A percentile compares a stretch with the other conserved stretches of the same genome.
Conservation (phyloP, 1,140 invertebrate genomes). For the Drosophila sp. region DNA sequence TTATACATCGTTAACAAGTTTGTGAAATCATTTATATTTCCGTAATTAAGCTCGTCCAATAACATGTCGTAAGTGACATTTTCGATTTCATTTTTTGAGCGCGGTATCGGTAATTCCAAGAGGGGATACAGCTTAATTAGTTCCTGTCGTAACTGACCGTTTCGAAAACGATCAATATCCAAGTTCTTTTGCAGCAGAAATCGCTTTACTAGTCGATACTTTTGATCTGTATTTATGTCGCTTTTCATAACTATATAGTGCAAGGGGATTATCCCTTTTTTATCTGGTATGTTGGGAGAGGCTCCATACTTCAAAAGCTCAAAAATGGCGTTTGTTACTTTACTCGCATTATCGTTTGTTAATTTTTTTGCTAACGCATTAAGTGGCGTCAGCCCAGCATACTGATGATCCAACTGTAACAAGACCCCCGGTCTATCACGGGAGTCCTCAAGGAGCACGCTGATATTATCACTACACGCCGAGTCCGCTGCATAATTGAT, state of each 20-base stretch:
- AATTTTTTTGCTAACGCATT: slow-evolving; percentile 85
- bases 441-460: slow-evolving; percentile 81
- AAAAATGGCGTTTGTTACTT: slow-evolving; percentile 80
- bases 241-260: slow-evolving; percentile 85
- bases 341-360: slow-evolving; percentile 83
- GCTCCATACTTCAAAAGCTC: slow-evolving; percentile 85
- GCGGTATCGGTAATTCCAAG: slow-evolving; percentile 83
- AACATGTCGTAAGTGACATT: slow-evolving; percentile 83
- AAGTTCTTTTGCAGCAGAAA: slow-evolving; percentile 83
- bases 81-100: slow-evolving; percentile 44
- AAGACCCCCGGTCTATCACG: slow-evolving; percentile 61
- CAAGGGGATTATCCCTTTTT: slow-evolving; percentile 85
- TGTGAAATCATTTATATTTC: slow-evolving; percentile 85
- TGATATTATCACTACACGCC: slow-evolving; percentile 84
- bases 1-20: slow-evolving; percentile 79
- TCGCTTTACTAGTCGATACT: slow-evolving; percentile 80
- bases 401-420: slow-evolving; percentile 83
- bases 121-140: slow-evolving; percentile 86
- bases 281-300: slow-evolving; percentile 86
- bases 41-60: slow-evolving; percentile 84
- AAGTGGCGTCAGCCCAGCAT: slow-evolving; percentile 85
- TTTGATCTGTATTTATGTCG: slow-evolving; percentile 80
- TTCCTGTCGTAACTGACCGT: slow-evolving; percentile 84
- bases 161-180: slow-evolving; percentile 84
- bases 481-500: slow-evolving; percentile 87